Evolutionary conservation across 1,140 invertebrate species (phyloP).

Genomic region (Tetramorium alpestre): DNA sequence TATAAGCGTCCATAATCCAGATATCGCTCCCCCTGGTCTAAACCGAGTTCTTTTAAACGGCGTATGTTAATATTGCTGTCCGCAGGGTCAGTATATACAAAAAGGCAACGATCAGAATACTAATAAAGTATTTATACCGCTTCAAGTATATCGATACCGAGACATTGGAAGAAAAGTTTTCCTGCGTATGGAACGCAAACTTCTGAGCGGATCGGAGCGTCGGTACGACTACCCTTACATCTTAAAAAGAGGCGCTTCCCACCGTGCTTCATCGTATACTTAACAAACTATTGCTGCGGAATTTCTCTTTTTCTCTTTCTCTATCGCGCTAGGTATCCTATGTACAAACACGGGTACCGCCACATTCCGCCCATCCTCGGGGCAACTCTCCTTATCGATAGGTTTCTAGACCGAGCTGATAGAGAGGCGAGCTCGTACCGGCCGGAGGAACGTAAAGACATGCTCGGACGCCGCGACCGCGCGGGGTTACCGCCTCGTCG

Average conservation of each 20-base stretch:
- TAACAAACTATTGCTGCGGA: slow-evolving; percentile 4
- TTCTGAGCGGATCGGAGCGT: not conserved
- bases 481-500: slow-evolving; percentile 6
- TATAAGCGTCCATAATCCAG: slow-evolving; percentile 49
- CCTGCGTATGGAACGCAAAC: not conserved
- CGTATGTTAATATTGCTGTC: not conserved
- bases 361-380: slow-evolving; percentile 35
- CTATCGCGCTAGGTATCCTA: not conserved
- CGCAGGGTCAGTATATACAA: not conserved
- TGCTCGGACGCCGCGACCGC: slow-evolving; percentile 22
- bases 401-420: slow-evolving; percentile 49
- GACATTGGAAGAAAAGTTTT: not conserved
- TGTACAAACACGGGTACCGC: slow-evolving; percentile 34
- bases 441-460: slow-evolving; percentile 44
- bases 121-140: not conserved
- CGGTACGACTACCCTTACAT: not conserved
- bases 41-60: not conserved
- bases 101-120: not conserved
- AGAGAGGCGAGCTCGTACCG: slow-evolving; percentile 16
- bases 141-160: not conserved
- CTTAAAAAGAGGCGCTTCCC: not conserved
- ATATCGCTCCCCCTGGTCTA: slow-evolving; percentile 60
- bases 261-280: not conserved
- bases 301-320: slow-evolving; percentile 44
- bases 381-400: slow-evolving; percentile 42